Conservation (phyloP, 2,113 vertebrate genomes). For the Baryphthengus martii region DNA sequence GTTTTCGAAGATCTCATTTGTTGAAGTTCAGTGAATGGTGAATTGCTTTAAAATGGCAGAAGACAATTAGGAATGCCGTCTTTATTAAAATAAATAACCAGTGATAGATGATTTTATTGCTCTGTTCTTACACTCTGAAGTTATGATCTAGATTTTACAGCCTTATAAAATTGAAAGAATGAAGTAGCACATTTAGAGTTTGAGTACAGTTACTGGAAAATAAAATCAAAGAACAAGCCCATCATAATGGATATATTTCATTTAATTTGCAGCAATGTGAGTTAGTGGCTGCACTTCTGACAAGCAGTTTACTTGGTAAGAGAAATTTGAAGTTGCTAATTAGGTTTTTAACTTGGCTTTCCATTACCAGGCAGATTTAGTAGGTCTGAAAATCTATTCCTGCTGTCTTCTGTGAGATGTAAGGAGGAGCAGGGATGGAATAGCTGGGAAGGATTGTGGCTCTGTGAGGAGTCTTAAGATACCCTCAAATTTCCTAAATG, state of each 20-base stretch:
- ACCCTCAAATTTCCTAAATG: background rate
- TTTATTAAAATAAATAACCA: background rate
- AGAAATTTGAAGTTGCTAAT: background rate
- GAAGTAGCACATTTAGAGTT: background rate
- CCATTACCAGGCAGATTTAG: background rate
- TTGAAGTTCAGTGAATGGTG: background rate
- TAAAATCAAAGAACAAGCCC: background rate
- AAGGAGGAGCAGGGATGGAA: background rate
- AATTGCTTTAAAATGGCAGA: background rate
- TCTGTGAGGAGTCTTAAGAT: background rate
- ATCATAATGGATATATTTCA: background rate
- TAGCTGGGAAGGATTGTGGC: background rate
- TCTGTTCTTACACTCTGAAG: background rate
- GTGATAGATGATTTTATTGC: background rate
- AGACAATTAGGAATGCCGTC: background rate
- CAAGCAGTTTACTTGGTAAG: background rate
- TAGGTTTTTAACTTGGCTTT: background rate
- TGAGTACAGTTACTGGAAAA: background rate
- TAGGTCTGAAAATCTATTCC: background rate
- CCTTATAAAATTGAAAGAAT: background rate
- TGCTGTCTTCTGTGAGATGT: background rate
- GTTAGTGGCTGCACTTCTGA: background rate
- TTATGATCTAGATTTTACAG: background rate
- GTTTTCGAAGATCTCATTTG: conserved; percentile 3
- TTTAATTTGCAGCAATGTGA: background rate